Base-by-base conservation (phyloP, 2,888 invertebrate species). In the Acrobasis repandana region DNA sequence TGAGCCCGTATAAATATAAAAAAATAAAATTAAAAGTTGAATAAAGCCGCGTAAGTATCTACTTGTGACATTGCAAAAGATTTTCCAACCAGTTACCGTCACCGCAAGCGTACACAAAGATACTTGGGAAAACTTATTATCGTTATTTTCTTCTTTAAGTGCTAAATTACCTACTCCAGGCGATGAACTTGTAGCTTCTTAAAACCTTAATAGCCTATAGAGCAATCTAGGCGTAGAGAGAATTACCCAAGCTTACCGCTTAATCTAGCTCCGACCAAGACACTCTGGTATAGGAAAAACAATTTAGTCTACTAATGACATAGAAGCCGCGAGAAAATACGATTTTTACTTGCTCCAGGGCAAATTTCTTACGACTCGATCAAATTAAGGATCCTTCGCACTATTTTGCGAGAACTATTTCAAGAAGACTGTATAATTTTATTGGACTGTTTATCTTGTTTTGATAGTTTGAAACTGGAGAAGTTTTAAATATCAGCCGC, bases 261-360 rank as follows among this genome's bases (percentile, higher is more conserved):
- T 86, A 85, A 85, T 86, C 82, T 82, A 83, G 83, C 80, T 77
- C 74, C 72, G 64, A 78, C 73, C 73, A 76, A 82, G 78, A 77
- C 77, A 71, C 75, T 79, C 75, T 67, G 69, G 74, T 69, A 70
- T 74, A 75, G 78, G 82, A 82, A 85, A 85, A 86, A 84, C 83
- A 85, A 86, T 87, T 88, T 83, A 76, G 79, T 76, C 75, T 65
- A 73, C 76, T 83, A 86, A 85, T 82, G 80, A 85, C 83, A 81
- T 83, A 80, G 74, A 77, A 82, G 80, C 79, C 76, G 68, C 61
- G 67, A 68, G 75, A 74, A 80, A 83, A 79, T 75, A 77, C 67
- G 75, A 73, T 76, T 77, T 82, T 79, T 78, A 67, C 75, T 75
- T 66, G 71, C 68, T 16, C 54, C 71, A 63, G 65, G 69, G 68